A percentile compares a stretch with the other conserved stretches of the same genome.
These are phyloP conservation scores for Tipula confusa DNA, from an alignment of 2,888 invertebrate genomes.

Conservation along the genomic window DNA sequence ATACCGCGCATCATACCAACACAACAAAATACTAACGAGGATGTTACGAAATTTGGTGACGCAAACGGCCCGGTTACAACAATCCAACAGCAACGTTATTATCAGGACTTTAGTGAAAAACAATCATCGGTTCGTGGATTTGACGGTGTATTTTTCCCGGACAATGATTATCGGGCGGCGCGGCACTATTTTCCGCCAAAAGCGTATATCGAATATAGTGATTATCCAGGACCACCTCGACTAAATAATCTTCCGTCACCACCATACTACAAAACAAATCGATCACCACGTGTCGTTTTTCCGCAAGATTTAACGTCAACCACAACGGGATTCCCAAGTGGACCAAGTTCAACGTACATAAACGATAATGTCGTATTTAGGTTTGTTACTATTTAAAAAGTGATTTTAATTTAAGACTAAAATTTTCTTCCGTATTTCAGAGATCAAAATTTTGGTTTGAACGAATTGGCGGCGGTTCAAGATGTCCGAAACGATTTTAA, in stretches of 20 bases:
- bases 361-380: conserved; percentile 49
- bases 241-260: conserved; percentile 44
- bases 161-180: conserved; percentile 40
- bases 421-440: conserved; percentile 46
- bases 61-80: conserved; percentile 49
- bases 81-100: conserved; percentile 38
- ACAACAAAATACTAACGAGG: conserved; percentile 43
- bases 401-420: background rate
- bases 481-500: conserved; percentile 56
- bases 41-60: conserved; percentile 50
- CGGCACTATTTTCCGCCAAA: conserved; percentile 47
- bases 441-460: conserved; percentile 59
- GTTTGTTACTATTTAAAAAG: conserved; percentile 36
- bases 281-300: conserved; percentile 49
- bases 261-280: conserved; percentile 44
- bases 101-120: conserved; percentile 33
- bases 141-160: conserved; percentile 43
- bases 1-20: conserved; percentile 47
- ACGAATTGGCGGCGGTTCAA: conserved; percentile 54
- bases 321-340: conserved; percentile 46
- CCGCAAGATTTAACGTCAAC: conserved; percentile 39
- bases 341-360: conserved; percentile 44
- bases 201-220: conserved; percentile 45
- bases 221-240: conserved; percentile 44
- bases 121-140: conserved; percentile 38